These are phyloP conservation scores for Heliocidaris tuberculata DNA, from an alignment of 35 echinoderm and acorn worm genomes.

Conservation along the genomic window DNA sequence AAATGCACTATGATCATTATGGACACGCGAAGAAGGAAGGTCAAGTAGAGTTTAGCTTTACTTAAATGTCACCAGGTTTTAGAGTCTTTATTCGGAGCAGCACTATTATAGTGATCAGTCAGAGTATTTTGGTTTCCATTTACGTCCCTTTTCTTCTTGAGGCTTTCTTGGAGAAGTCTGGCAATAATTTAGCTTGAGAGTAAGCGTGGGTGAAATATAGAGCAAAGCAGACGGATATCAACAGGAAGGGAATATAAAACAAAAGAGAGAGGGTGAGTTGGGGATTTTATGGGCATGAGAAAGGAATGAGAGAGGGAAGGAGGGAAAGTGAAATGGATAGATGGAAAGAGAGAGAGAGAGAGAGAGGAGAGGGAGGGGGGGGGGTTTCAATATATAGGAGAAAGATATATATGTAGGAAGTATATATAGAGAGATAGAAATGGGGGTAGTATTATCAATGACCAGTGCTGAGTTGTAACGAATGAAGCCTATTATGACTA, in stretches of 20 bases:
- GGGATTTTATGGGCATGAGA: no score
- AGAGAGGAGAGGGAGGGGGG: background rate
- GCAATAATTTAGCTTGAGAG: background rate
- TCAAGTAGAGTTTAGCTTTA: background rate
- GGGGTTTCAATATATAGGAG: background rate
- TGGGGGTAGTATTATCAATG: no score
- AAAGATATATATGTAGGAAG: no score
- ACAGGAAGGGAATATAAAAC: background rate
- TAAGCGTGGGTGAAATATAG: constrained; percentile 5
- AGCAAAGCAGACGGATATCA: background rate
- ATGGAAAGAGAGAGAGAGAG: background rate
- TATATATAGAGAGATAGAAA: no score
- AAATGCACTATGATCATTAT: background rate
- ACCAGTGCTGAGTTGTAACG: no score
- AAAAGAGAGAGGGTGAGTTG: no score
- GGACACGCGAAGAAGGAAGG: background rate
- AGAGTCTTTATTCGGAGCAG: background rate
- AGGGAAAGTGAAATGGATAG: background rate
- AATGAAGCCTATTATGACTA: no score
- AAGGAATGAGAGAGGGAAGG: background rate
- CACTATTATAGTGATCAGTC: background rate
- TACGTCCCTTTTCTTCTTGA: background rate
- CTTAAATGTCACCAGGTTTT: background rate
- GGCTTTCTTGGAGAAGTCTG: background rate
- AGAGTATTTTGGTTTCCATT: constrained; percentile 10